These are phyloP conservation scores for Sebastiscus tertius DNA, from an alignment of 2,797 vertebrate species.

Conservation along the genomic window DNA sequence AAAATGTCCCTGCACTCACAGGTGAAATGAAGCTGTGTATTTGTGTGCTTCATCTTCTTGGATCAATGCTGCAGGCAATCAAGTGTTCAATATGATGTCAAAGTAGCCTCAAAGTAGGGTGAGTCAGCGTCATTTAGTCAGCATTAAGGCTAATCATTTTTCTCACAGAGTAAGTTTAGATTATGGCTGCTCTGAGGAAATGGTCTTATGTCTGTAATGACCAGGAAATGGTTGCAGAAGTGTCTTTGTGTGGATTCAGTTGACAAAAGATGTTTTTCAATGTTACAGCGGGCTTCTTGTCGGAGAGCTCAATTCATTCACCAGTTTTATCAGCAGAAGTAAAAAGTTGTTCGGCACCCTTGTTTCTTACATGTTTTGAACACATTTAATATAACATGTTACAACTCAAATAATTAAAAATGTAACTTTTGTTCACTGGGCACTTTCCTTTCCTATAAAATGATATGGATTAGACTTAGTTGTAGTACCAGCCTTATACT, in stretches of 20 bases:
- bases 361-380: neutral
- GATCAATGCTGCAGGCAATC: neutral
- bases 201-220: neutral
- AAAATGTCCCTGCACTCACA: neutral
- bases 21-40: neutral
- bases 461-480: neutral
- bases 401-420: neutral
- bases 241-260: neutral
- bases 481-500: neutral
- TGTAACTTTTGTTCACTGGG: neutral
- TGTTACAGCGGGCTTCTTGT: neutral
- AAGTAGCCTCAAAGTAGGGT: neutral
- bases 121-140: conserved; percentile 18
- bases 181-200: neutral
- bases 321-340: neutral
- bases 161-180: neutral
- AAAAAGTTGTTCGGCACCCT: neutral
- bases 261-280: neutral
- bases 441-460: neutral
- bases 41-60: neutral
- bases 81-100: conserved; percentile 5
- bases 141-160: neutral
- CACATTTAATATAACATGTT: neutral
- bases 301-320: neutral
- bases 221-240: neutral